Conservation (phyloP, 2,797 vertebrate genomes). For the Thunnus albacares region DNA sequence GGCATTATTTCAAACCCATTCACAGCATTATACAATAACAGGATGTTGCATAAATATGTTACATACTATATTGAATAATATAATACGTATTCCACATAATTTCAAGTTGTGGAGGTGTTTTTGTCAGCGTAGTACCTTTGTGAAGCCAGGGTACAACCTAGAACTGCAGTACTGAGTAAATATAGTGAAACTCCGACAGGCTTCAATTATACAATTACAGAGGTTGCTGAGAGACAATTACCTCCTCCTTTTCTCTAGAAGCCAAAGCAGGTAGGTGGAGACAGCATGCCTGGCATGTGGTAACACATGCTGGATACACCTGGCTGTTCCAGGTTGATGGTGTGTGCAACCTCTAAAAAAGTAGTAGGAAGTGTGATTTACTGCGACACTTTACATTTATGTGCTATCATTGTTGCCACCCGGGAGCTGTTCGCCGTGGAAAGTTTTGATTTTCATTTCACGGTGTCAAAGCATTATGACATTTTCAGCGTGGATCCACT, state of each 20-base stretch:
- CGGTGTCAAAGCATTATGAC: slow-evolving; percentile 56
- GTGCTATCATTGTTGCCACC: slow-evolving; percentile 18
- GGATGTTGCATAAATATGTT: neutral
- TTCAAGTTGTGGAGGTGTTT: neutral
- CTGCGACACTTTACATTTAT: slow-evolving; percentile 21
- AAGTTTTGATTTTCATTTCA: slow-evolving; percentile 65
- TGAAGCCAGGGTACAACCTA: slow-evolving; percentile 18
- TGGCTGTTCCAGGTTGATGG: slow-evolving; percentile 28
- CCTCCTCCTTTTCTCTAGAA: slow-evolving; percentile 31
- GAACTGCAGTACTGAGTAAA: neutral
- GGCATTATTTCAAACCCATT: slow-evolving; percentile 39
- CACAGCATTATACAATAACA: neutral
- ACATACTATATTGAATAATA: neutral
- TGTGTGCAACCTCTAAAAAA: slow-evolving; percentile 34
- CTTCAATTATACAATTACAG: slow-evolving; percentile 68
- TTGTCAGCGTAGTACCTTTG: slow-evolving; percentile 13
- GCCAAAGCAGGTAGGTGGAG: slow-evolving; percentile 49
- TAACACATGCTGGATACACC: slow-evolving; percentile 63
- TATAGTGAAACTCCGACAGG: slow-evolving; percentile 41
- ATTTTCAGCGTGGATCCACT: slow-evolving; percentile 59
- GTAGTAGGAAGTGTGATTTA: slow-evolving; percentile 33
- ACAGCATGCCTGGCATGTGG: slow-evolving; percentile 63
- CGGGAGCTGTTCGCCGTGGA: slow-evolving; percentile 34
- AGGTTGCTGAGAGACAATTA: slow-evolving; percentile 49
- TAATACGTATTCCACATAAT: neutral